phyloP scores from a whole-genome alignment of 2,888 invertebrate species.

The Allolobophora icterica region DNA sequence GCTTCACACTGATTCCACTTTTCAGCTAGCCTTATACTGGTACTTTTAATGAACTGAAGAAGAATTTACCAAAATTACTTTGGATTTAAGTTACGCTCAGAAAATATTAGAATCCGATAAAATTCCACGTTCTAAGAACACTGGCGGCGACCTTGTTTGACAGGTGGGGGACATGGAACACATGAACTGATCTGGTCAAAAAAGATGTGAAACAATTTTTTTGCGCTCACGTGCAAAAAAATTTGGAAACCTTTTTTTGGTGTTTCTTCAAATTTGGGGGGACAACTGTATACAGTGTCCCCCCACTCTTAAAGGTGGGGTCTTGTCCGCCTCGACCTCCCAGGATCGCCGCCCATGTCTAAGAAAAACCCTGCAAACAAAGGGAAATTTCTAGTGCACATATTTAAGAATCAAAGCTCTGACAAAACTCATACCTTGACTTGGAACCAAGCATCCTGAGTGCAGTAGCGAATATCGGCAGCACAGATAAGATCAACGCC shows the following conservation, averaged over 20 bases:
- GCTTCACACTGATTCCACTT: not conserved
- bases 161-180: too few relatives aligned
- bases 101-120: not conserved
- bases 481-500: constrained; percentile 87
- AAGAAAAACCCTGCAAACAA: not conserved
- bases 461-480: constrained; percentile 89
- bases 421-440: constrained; percentile 73
- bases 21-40: not conserved
- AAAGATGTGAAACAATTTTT: too few relatives aligned
- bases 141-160: too few relatives aligned
- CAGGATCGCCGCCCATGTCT: too few relatives aligned
- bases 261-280: too few relatives aligned
- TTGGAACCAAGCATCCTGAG: constrained; percentile 87
- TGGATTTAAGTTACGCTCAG: not conserved
- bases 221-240: too few relatives aligned
- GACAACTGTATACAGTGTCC: too few relatives aligned
- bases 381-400: not conserved
- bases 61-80: not conserved
- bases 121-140: not conserved
- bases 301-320: too few relatives aligned
- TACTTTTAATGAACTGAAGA: not conserved
- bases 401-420: not conserved
- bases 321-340: too few relatives aligned
- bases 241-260: too few relatives aligned
- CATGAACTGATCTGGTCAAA: too few relatives aligned